Base-by-base conservation (phyloP, 2,888 invertebrate species). In the Rhingia campestris region DNA sequence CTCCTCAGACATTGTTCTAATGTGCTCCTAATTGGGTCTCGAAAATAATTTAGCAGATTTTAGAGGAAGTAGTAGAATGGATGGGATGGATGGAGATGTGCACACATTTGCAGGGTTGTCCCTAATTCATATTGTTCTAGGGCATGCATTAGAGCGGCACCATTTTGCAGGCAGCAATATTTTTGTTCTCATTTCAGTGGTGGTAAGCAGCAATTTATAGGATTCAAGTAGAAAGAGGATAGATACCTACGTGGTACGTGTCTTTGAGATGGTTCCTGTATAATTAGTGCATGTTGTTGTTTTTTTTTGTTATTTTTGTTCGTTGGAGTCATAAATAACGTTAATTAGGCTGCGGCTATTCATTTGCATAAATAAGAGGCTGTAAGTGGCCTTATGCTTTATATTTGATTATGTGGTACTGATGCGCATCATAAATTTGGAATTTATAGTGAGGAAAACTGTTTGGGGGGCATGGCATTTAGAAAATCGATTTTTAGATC, bases 121-220 rank as follows among this genome's bases (percentile, higher is more conserved):
- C 58, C 70, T 54, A 53, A 59, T 76, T 81, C 49, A 70, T 66
- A 69, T 30, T 66, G 58, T 53, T 81, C 64, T 53, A 64, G 75
- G 69, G 69, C 39, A 69, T 63, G 63, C 75, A 70, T 64, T 76
- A 64, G 45, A 32, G 41, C 10, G 35, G 41, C 7, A 73, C 37
- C 54, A 59, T 66, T n/a, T 51, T 45, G n/a, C 39, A 37, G 37
- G 7, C 39, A 30, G 12, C 39, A 59, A 41, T n/a, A 32, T 32
- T 41, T 49, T 33, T 33, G 10, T 61, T 9, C 51, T 35, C 6
- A 9, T 12, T 22, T 49, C 14, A 4, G 39, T 43, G 6, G 37
- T 51, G 14, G 12, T 41, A 32, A 12, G 33, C 37, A 35, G 66
- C 58, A 66, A 70, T 59, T 75, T 35, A 14, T 14, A 64, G 59